Evolutionary conservation across 2,888 invertebrate species (phyloP).

Genomic region (Chloroclysta siterata): DNA sequence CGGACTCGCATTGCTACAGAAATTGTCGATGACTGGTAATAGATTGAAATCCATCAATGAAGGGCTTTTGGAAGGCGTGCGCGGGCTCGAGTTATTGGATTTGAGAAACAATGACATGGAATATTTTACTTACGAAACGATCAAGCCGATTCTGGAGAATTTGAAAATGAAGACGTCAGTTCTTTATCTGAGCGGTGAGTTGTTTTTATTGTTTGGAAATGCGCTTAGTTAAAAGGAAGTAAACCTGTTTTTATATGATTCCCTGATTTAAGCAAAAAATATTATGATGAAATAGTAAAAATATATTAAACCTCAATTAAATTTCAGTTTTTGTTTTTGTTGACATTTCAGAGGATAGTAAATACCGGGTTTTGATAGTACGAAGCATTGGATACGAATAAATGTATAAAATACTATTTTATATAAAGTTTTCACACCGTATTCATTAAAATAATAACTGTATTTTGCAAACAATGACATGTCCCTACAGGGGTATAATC

Average conservation of each 20-base stretch:
- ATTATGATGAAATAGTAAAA: too few species aligned
- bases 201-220: slow-evolving; percentile 8
- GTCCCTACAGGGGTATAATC: slow-evolving; percentile 64
- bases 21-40: slow-evolving; percentile 91
- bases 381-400: too few species aligned
- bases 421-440: slow-evolving; percentile 38
- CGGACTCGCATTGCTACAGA: slow-evolving; percentile 89
- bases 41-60: slow-evolving; percentile 89
- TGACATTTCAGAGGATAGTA: too few species aligned
- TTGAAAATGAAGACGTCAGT: slow-evolving; percentile 85
- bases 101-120: slow-evolving; percentile 91
- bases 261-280: background rate
- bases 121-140: slow-evolving; percentile 90
- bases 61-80: slow-evolving; percentile 90
- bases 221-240: background rate
- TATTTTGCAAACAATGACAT: slow-evolving; percentile 73
- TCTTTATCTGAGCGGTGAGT: slow-evolving; percentile 77
- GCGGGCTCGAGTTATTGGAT: slow-evolving; percentile 90
- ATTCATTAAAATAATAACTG: slow-evolving; percentile 70
- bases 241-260: background rate
- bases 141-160: slow-evolving; percentile 90
- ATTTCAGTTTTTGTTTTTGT: too few species aligned
- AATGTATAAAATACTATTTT: too few species aligned
- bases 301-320: too few species aligned
- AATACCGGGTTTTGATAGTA: too few species aligned